A percentile compares a stretch with the other conserved stretches of the same genome.
Conservation (phyloP, 2,888 invertebrate genomes). For the Drosophila demipolita region DNA sequence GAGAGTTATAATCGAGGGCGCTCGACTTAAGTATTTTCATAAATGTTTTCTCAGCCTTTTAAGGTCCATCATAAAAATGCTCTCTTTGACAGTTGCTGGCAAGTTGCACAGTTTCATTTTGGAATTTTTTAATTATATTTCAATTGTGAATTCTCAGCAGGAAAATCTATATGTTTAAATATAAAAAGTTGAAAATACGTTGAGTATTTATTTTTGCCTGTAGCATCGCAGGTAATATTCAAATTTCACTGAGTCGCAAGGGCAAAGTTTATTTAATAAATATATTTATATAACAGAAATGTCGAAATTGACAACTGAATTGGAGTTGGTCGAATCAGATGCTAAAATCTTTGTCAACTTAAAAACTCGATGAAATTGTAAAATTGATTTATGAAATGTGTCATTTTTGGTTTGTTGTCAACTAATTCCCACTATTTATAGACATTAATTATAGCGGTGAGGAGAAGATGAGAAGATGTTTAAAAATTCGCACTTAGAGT, state of each 20-base stretch:
- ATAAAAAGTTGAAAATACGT: neutral
- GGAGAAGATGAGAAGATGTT: neutral
- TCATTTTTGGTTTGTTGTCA: neutral
- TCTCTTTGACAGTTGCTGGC: neutral
- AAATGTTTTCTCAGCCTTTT: neutral
- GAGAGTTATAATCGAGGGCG: neutral
- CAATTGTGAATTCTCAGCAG: too few relatives aligned
- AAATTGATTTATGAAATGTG: neutral
- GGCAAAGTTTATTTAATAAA: neutral
- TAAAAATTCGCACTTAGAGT: neutral
- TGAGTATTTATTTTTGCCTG: neutral
- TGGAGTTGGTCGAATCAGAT: too few relatives aligned
- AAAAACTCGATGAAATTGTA: neutral
- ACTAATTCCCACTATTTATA: neutral
- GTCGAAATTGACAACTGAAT: neutral
- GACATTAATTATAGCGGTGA: neutral
- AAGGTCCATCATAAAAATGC: neutral
- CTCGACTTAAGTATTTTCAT: neutral
- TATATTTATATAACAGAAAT: neutral
- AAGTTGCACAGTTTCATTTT: neutral
- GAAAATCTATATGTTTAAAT: neutral
- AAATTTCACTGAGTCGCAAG: neutral
- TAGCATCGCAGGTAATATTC: neutral
- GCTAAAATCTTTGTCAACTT: too few relatives aligned
- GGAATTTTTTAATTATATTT: neutral